phyloP scores from a whole-genome alignment of 1,140 invertebrate genomes.

The Anadara kagoshimensis region DNA sequence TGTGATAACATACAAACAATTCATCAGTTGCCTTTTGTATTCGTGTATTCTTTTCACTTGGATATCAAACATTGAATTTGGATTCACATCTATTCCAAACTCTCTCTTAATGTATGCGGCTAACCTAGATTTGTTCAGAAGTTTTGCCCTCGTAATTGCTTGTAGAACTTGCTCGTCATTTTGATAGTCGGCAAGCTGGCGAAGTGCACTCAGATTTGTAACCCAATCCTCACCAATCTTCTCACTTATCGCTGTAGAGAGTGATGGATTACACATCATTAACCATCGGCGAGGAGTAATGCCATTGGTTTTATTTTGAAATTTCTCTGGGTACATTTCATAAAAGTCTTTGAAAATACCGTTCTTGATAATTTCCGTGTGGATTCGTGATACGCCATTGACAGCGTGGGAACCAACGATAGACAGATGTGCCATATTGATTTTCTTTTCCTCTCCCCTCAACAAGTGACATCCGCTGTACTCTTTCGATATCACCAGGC shows the following conservation, averaged over 20 bases:
- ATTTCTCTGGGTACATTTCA: slow-evolving; percentile 94
- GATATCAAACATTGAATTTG: slow-evolving; percentile 95
- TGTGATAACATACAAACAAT: slow-evolving; percentile 96
- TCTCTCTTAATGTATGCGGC: slow-evolving; percentile 89
- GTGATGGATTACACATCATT: slow-evolving; percentile 93
- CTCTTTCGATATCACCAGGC: slow-evolving; percentile 88
- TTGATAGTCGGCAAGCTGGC: slow-evolving; percentile 84
- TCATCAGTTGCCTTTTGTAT: slow-evolving; percentile 97
- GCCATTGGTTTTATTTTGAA: slow-evolving; percentile 99
- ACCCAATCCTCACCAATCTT: slow-evolving; percentile 98
- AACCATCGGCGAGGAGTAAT: slow-evolving; percentile 98
- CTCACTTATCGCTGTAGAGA: slow-evolving; percentile 94
- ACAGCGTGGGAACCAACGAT: slow-evolving; percentile 97
- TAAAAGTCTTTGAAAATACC: slow-evolving; percentile 94
- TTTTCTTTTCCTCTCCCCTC: slow-evolving; percentile 86
- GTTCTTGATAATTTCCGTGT: slow-evolving; percentile 95
- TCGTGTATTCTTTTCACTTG: slow-evolving; percentile 99
- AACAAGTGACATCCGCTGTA: slow-evolving; percentile 89
- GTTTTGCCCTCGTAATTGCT: slow-evolving; percentile 90
- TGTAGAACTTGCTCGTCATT: slow-evolving; percentile 91
- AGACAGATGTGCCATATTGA: slow-evolving; percentile 98
- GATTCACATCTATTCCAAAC: slow-evolving; percentile 91
- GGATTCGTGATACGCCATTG: slow-evolving; percentile 97
- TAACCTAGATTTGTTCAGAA: slow-evolving; percentile 93
- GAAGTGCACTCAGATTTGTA: slow-evolving; percentile 90